Evolutionary conservation across 2,888 invertebrate species (phyloP).

Genomic region (Liodrosophila aerea): DNA sequence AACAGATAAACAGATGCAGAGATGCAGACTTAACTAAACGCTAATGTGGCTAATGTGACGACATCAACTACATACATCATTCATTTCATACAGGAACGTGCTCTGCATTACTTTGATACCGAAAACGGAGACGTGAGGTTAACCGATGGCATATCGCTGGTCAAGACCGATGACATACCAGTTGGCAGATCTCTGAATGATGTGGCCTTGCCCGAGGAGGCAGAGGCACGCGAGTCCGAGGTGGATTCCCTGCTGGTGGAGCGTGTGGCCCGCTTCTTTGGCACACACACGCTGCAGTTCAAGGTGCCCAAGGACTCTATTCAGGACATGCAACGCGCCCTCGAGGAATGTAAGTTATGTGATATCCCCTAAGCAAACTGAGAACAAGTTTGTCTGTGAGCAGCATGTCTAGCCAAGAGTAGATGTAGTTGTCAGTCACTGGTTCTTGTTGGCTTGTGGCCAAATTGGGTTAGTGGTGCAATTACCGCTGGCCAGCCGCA

Average conservation of each 20-base stretch:
- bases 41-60: neutral
- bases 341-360: conserved; percentile 89
- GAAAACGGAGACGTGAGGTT: conserved; percentile 85
- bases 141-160: conserved; percentile 85
- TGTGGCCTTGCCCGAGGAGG: conserved; percentile 88
- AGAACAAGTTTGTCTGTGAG: neutral
- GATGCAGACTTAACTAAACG: no score
- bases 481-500: conserved; percentile 28
- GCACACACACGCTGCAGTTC: conserved; percentile 90
- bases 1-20: conserved; percentile 44
- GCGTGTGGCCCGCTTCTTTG: conserved; percentile 88
- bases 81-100: conserved; percentile 85
- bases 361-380: neutral
- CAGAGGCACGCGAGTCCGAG: conserved; percentile 88
- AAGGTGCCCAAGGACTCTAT: conserved; percentile 90
- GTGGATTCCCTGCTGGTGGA: conserved; percentile 89
- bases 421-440: conserved; percentile 41
- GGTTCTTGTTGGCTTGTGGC: conserved; percentile 51
- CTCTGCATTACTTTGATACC: conserved; percentile 87
- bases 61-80: neutral
- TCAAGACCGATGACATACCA: conserved; percentile 84
- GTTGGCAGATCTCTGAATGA: conserved; percentile 85
- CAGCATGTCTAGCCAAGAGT: neutral
- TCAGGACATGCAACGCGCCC: conserved; percentile 89
- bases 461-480: conserved; percentile 76